Evolutionary conservation across 2,113 vertebrate species (phyloP).

Genomic region (Onychostruthus taczanowskii): DNA sequence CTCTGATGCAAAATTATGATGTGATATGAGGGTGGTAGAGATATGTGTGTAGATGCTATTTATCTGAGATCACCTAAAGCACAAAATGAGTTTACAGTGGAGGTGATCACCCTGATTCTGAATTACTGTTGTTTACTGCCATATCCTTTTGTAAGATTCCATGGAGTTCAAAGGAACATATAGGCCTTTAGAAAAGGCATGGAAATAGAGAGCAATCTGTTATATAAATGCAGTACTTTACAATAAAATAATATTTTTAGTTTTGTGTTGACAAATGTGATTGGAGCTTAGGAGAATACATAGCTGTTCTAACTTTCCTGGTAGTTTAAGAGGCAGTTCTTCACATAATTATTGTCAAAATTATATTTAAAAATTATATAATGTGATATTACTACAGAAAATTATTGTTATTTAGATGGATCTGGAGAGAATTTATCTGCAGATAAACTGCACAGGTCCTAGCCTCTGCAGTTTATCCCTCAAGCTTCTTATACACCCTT

Average conservation of each 20-base stretch:
- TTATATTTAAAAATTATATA: background rate
- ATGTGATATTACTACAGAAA: background rate
- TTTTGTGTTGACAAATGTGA: background rate
- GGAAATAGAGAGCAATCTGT: background rate
- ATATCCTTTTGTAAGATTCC: background rate
- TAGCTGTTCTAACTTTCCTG: background rate
- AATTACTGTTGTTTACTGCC: background rate
- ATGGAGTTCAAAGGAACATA: background rate
- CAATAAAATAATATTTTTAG: background rate
- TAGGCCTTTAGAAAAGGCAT: background rate
- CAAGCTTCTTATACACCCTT: background rate
- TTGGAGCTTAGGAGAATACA: background rate
- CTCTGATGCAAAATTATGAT: background rate
- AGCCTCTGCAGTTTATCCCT: background rate
- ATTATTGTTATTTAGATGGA: background rate
- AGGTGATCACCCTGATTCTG: background rate
- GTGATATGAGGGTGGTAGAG: background rate
- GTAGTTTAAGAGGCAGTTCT: background rate
- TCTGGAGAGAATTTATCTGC: too few relatives aligned
- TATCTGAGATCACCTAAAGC: background rate
- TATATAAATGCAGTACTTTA: background rate
- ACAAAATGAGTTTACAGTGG: background rate
- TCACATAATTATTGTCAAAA: background rate
- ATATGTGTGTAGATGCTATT: background rate
- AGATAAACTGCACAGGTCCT: too few relatives aligned